Percentiles rank a stretch among this genome's conserved stretches.
phyloP scores from a whole-genome alignment of 2,113 vertebrate genomes.

The Anolis sagrei region DNA sequence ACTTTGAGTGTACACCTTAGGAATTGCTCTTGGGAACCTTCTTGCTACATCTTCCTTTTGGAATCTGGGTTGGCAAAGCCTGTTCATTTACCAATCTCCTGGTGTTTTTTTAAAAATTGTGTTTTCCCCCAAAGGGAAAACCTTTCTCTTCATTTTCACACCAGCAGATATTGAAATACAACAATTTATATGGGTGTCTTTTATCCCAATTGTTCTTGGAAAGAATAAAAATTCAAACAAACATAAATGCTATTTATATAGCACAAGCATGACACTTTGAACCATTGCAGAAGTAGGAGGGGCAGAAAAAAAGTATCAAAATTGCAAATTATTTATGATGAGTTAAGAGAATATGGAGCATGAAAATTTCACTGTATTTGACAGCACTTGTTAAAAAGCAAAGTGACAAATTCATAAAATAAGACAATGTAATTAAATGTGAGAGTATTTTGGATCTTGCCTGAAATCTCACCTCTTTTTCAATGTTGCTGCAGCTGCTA shows the following conservation, averaged over 20 bases:
- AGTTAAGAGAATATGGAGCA: neutral
- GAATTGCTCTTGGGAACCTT: neutral
- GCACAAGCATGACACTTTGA: neutral
- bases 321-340: neutral
- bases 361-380: neutral
- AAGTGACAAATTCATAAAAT: neutral
- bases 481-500: too few relatives aligned
- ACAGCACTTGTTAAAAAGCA: neutral
- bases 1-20: neutral
- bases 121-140: slow-evolving; percentile 4
- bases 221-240: slow-evolving; percentile 13
- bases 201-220: slow-evolving; percentile 8
- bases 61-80: slow-evolving; percentile 11
- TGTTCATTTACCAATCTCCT: slow-evolving; percentile 4
- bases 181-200: neutral
- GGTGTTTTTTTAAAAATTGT: neutral
- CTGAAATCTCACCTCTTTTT: neutral
- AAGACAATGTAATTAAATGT: neutral
- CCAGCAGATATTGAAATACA: neutral
- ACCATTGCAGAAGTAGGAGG: neutral
- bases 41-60: accelerated
- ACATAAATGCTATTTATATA: neutral
- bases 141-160: slow-evolving; percentile 27
- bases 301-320: neutral
- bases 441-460: neutral